Base-by-base conservation (phyloP, 2,888 invertebrate species). In the Lasioglossum figueresi region DNA sequence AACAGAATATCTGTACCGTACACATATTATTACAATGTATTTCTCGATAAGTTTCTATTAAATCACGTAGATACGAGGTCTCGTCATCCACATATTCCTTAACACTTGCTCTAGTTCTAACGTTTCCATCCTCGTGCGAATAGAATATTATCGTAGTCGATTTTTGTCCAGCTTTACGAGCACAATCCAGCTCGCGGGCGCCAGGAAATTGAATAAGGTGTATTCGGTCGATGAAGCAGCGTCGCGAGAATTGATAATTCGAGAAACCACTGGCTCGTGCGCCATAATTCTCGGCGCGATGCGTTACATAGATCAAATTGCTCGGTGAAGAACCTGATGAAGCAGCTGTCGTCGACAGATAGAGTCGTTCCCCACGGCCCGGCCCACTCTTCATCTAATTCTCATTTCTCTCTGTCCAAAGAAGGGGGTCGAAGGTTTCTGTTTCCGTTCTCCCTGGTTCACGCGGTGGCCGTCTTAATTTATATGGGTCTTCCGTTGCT, bases 301-400 rank as follows among this genome's bases (percentile, higher is more conserved):
- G 56, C 37, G 40, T 76, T 59, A 68, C 83, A 23, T 79, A 76
- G 76, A 83, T 83, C 80, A 76, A 59, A 78, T 76, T 63, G 66
- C 71, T n/a, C 34, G 63, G 73, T 76, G 86, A 85, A 77, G 82
- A 86, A 82, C 80, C 40, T 76, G 86, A 88, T 83, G 82, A 82
- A 84, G 85, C 84, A 89, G 86, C 88, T 88, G 86, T 80, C 88
- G 86, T 12, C 85, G 85, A 88, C 84, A 81, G 83, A 84, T 86
- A 85, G 82, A 81, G 72, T 71, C 73, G 19, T 34, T 59, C 48
- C 16, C 48, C 34, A 40, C 63, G 40, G 16, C 14, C 23, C 23
- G 16, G 6, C 2, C 34, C 48, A 2, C 40, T 66, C 66, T 59
- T 70, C 76, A 40, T 82, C 86, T 79, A 85, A 84, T 79, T 82